phyloP scores from a whole-genome alignment of 2,113 vertebrate genomes.

The Bufo gargarizans region DNA sequence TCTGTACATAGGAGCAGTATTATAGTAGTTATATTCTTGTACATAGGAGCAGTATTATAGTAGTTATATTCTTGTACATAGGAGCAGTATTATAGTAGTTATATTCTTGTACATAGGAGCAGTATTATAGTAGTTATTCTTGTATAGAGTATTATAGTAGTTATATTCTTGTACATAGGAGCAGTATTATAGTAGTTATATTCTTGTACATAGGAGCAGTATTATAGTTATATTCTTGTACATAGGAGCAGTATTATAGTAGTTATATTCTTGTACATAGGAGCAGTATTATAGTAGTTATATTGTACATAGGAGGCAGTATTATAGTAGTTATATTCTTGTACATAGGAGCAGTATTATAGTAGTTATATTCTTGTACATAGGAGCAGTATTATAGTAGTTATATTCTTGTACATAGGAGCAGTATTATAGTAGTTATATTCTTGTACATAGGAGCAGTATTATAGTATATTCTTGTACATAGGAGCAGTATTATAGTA shows the following conservation, averaged over 20 bases:
- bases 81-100: background rate
- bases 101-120: background rate
- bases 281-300: background rate
- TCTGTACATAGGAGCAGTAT: too few species aligned
- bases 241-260: too few species aligned
- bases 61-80: background rate
- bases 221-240: too few species aligned
- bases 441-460: background rate
- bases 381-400: background rate
- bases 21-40: background rate
- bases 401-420: background rate
- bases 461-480: background rate
- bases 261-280: background rate
- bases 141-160: background rate
- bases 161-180: too few species aligned
- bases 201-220: too few species aligned
- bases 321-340: constrained; percentile 18
- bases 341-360: background rate
- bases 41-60: background rate
- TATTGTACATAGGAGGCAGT: background rate
- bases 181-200: too few species aligned
- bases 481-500: constrained; percentile 5
- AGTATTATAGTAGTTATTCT: constrained; percentile 1
- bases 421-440: constrained; percentile 19
- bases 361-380: constrained; percentile 12